phyloP scores from a whole-genome alignment of 1,140 invertebrate species.

The Ephestia elutella region DNA sequence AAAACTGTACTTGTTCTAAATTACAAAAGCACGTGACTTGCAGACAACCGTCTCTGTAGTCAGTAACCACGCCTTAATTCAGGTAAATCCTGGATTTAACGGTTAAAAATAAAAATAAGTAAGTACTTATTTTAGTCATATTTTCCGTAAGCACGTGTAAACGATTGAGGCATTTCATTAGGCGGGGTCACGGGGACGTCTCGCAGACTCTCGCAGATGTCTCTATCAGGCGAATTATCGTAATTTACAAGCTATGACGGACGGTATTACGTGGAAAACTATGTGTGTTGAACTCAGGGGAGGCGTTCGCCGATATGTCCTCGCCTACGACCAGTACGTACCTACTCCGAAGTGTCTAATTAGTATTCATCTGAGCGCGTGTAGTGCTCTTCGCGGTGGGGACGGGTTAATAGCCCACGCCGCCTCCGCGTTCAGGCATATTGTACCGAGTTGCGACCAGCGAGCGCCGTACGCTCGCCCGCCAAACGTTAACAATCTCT shows the following conservation, averaged over 20 bases:
- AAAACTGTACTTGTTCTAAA: too few species aligned
- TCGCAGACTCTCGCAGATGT: background rate
- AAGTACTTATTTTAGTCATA: too few species aligned
- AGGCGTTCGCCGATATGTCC: slow-evolving; percentile 5
- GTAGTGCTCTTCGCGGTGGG: slow-evolving; percentile 69
- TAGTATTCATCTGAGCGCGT: slow-evolving; percentile 73
- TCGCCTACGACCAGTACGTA: slow-evolving; percentile 38
- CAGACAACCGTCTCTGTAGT: too few species aligned
- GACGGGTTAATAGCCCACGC: slow-evolving; percentile 72
- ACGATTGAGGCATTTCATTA: too few species aligned
- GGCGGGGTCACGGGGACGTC: background rate
- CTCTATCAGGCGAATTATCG: background rate
- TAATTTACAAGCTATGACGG: background rate
- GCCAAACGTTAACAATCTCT: slow-evolving; percentile 55
- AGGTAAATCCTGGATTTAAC: too few species aligned
- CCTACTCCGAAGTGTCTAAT: slow-evolving; percentile 65
- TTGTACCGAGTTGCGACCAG: slow-evolving; percentile 67
- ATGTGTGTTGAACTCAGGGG: background rate
- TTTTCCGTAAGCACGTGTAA: too few species aligned
- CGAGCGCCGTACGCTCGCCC: slow-evolving; percentile 62
- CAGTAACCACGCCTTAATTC: too few species aligned
- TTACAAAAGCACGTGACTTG: too few species aligned
- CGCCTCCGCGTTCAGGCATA: slow-evolving; percentile 72
- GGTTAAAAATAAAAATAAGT: too few species aligned
- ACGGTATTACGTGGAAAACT: background rate